A percentile compares a stretch with the other conserved stretches of the same genome.
These are phyloP conservation scores for Zeus faber DNA, from an alignment of 2,113 vertebrate species.

Conservation along the genomic window DNA sequence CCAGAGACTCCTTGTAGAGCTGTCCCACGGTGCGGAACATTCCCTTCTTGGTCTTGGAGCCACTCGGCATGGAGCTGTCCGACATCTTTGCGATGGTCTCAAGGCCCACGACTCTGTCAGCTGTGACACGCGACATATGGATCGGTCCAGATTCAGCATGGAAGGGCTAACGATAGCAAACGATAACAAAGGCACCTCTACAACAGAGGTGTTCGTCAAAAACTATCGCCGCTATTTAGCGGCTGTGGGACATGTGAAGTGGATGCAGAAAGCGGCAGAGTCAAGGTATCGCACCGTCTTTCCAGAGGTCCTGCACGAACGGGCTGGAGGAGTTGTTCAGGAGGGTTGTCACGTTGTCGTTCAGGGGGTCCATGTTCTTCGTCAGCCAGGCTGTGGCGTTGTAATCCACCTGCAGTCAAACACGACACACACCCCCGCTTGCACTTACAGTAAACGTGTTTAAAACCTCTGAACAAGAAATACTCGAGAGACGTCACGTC, in stretches of 20 bases:
- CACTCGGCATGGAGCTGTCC: constrained; percentile 84
- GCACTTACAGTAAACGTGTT: background rate
- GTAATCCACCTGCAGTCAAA: constrained; percentile 83
- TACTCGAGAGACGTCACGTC: no score
- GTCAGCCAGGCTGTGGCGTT: constrained; percentile 90
- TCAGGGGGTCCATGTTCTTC: constrained; percentile 98
- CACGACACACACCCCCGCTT: background rate
- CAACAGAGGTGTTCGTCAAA: no score
- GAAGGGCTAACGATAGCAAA: background rate
- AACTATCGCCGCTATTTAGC: no score
- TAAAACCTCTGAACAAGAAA: no score
- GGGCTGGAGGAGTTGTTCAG: constrained; percentile 89
- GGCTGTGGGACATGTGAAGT: no score
- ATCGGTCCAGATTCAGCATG: background rate
- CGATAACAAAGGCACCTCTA: no score
- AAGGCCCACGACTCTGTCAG: constrained; percentile 93
- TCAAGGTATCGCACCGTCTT: constrained; percentile 82
- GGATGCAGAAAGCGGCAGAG: background rate
- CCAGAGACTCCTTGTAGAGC: constrained; percentile 95
- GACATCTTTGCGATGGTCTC: constrained; percentile 97
- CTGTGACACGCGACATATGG: constrained; percentile 60
- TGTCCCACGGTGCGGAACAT: constrained; percentile 98
- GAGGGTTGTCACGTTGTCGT: constrained; percentile 89
- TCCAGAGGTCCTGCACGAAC: constrained; percentile 93
- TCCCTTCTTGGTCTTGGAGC: constrained; percentile 96